These are phyloP conservation scores for Diadema setosum DNA, from an alignment of 35 echinoderm and acorn worm species.

Conservation along the genomic window DNA sequence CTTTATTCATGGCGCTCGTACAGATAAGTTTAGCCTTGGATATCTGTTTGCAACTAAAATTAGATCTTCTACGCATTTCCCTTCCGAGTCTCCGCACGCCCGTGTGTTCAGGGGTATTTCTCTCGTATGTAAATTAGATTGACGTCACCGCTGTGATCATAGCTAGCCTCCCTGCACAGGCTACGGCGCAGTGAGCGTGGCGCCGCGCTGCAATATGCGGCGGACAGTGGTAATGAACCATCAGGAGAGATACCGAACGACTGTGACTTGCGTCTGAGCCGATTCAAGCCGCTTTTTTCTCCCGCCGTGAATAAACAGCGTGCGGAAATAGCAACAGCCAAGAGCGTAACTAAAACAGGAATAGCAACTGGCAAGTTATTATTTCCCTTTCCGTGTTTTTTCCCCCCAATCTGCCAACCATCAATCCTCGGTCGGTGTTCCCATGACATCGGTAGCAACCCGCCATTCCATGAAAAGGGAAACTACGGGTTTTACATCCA, in stretches of 20 bases:
- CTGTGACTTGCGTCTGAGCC: background rate
- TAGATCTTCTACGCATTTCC: conserved; percentile 1
- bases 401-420: background rate
- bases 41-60: background rate
- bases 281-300: background rate
- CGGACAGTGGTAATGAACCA: conserved; percentile 7
- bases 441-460: background rate
- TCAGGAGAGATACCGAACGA: background rate
- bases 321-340: background rate
- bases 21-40: background rate
- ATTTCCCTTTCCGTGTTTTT: background rate
- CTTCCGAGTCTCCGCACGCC: background rate
- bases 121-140: conserved; percentile 3
- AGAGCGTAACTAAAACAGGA: background rate
- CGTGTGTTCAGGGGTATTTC: background rate
- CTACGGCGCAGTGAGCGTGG: background rate
- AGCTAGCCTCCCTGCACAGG: background rate
- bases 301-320: background rate
- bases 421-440: background rate
- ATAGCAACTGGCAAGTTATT: background rate
- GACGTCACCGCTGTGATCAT: background rate
- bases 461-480: background rate
- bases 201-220: background rate
- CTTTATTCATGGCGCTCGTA: background rate
- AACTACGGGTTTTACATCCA: no score